These are phyloP conservation scores for Varecia variegata DNA, from an alignment of 2,797 vertebrate genomes.

Conservation along the genomic window DNA sequence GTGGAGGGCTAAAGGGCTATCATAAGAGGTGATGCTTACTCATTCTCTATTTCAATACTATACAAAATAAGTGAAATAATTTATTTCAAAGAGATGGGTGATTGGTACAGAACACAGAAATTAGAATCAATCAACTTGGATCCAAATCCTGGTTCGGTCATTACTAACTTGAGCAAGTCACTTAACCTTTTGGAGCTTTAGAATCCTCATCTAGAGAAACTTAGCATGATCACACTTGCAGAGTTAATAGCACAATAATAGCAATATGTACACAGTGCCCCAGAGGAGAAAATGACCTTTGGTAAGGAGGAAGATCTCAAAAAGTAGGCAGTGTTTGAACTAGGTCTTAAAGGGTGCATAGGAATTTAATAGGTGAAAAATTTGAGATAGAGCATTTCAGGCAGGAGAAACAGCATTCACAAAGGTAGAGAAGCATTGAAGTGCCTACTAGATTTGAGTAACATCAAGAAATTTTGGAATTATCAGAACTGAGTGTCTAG, in stretches of 20 bases:
- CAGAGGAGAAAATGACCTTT: not conserved
- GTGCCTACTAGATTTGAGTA: not conserved
- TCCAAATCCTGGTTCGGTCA: not conserved
- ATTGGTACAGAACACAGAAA: constrained; percentile 5
- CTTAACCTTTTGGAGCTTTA: not conserved
- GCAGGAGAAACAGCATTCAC: not conserved
- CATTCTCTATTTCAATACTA: not conserved
- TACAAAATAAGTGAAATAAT: not conserved
- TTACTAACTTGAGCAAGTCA: not conserved
- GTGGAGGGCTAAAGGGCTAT: not conserved
- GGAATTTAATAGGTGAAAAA: not conserved
- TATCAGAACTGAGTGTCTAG: not conserved
- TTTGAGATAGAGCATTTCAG: not conserved
- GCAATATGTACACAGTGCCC: not conserved
- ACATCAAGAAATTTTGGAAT: not conserved
- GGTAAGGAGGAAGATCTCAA: not conserved
- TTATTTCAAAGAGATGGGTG: not conserved
- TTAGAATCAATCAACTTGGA: not conserved
- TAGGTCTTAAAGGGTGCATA: not conserved
- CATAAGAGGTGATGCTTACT: not conserved
- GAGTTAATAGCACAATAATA: not conserved
- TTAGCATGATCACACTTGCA: not conserved
- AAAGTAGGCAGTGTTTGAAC: not conserved
- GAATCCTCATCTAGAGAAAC: not conserved
- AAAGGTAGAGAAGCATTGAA: not conserved